Base-by-base conservation (phyloP, 1,140 invertebrate species). In the Atta colombica region DNA sequence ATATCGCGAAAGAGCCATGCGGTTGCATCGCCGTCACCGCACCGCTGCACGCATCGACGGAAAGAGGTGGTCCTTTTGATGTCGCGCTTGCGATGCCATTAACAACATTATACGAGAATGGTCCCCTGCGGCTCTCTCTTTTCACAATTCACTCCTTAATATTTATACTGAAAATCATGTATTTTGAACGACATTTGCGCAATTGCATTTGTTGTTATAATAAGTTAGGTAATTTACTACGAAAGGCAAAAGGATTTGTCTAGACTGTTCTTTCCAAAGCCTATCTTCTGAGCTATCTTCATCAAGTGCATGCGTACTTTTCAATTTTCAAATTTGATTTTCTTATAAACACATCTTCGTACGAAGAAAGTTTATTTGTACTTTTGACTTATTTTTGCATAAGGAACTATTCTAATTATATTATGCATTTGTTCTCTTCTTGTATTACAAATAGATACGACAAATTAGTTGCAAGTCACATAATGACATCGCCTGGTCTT, bases 31-130 rank as follows among this genome's bases (percentile, higher is more conserved):
- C 89, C 86, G 81, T 77, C 86, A 92, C 89, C 92, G 91, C 91
- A 85, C 25, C 71, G 92, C 71, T 86, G 89, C 85, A 89, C 80
- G 87, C 87, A 78, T 68, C 84, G 87, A 53, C 85, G 77, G 87
- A 90, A 89, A 91, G 90, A 91, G 92, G 65, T 88, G 88, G 90
- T 86, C 90, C 92, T 91, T 93, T 93, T 93, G 92, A 92, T 92
- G 85, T 92, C 81, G 89, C 63, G 77, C 71, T 86, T 82, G 86
- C 90, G 87, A 92, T 88, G 89, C 90, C 89, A 92, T 89, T 92
- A 88, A 87, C 69, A 84, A 61, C 91, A 91, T 92, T 89, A 89
- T 55, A 51, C 49, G 84, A 55, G 66, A 81, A 74, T 51, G 35
- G 51, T 45, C n/a, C 21, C 21, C 18, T 31, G 12, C 49, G 7